Evolutionary conservation across 2,113 vertebrate species (phyloP).

Genomic region (Clupea harengus): DNA sequence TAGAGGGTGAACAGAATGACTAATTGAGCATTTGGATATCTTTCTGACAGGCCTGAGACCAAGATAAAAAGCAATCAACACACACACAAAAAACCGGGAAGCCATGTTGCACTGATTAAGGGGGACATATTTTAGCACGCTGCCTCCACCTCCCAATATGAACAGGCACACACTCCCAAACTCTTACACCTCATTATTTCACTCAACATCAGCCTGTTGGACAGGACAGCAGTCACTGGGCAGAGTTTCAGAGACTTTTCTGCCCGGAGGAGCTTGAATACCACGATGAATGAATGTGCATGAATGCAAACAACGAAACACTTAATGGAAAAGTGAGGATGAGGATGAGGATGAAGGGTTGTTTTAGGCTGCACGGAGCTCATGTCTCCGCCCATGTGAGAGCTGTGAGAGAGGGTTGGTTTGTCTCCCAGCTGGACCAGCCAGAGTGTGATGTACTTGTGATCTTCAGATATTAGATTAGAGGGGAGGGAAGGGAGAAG

Average conservation of each 20-base stretch:
- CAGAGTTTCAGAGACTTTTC: background rate
- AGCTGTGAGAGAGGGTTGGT: constrained; percentile 10
- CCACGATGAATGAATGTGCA: background rate
- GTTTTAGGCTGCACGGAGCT: background rate
- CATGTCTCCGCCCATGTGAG: constrained; percentile 22
- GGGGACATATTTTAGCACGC: constrained; percentile 25
- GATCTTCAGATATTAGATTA: constrained; percentile 36
- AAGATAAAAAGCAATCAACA: constrained; percentile 46
- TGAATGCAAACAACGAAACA: background rate
- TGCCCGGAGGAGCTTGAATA: background rate
- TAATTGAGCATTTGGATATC: constrained; percentile 54
- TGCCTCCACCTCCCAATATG: background rate
- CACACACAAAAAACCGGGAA: background rate
- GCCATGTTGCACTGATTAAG: constrained; percentile 44
- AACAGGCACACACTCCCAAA: background rate
- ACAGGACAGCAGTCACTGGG: background rate
- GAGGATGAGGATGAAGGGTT: constrained; percentile 3
- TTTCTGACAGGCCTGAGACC: constrained; percentile 45
- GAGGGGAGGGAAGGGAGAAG: constrained; percentile 4
- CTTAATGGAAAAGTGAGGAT: background rate
- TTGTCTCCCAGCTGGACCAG: constrained; percentile 18
- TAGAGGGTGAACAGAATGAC: constrained; percentile 48
- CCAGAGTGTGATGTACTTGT: constrained; percentile 42
- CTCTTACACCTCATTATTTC: background rate
- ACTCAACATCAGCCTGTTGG: background rate